Evolutionary conservation across 2,113 vertebrate species (phyloP), one percentile per base, ranked within the genome.

Genomic region (Euleptes europaea): DNA sequence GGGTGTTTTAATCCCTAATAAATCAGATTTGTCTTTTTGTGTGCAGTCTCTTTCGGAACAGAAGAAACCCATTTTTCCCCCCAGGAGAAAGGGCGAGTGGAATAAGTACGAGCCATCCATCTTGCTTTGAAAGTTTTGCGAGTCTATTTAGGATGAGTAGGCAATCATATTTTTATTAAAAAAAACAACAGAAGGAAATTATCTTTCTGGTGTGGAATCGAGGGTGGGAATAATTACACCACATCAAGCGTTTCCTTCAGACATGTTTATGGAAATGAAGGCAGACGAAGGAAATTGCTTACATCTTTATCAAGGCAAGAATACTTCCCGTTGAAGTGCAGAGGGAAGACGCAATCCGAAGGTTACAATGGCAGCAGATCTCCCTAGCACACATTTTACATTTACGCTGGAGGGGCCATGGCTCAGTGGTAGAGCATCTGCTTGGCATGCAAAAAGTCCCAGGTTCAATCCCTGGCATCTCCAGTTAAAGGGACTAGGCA

Each of bases 181-280:
- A 2, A 35, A 12, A 51, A 14, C 12, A 35, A 33, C 71, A 77
- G 54, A 80, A 15, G 21, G 17, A 70, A 72, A 63, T 70, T 54
- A 82, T 0, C 1, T 89, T 86, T 75, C 65, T 0, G 0, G 70
- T 88, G 87, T 44, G 8, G 19, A 26, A 15, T 14, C 79, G 2
- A 80, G n/a, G 33, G 40, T 80, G 86, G 60, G 35, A 54, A 33
- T 92, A 77, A 85, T 82, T 85, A 21, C 21, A 72, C 65, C 26
- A 0, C 1, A 33, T 79, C 57, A 23, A 0, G 2, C 57, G 54
- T 88, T 83, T 6, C 26, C 77, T 84, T 78, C 65, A 38, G 51
- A 88, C 49, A 77, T 11, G 13, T 6, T 1, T 5, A 12, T 8
- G 82, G 51, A 38, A 33, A 90, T 83, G 38, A 38, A 77, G 78